These are phyloP conservation scores for Forbesichthys papilliferus DNA, from an alignment of 2,113 vertebrate species.

Conservation along the genomic window DNA sequence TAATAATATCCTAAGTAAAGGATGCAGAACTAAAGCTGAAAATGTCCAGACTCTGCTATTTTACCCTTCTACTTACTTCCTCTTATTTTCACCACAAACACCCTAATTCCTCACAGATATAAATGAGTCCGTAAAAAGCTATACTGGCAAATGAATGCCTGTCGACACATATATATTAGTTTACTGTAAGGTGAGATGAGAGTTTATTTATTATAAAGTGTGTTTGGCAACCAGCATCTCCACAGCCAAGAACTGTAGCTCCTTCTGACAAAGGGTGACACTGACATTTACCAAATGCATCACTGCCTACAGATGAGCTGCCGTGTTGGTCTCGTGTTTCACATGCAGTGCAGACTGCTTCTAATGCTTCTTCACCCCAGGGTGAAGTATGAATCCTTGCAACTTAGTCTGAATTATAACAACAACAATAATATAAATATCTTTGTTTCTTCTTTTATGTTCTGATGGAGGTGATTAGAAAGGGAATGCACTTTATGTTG, in stretches of 20 bases:
- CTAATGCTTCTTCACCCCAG: neutral
- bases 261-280: slow-evolving; percentile 27
- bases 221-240: neutral
- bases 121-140: slow-evolving; percentile 52
- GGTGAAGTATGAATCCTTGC: neutral
- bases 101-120: slow-evolving; percentile 9
- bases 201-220: slow-evolving; percentile 34
- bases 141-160: slow-evolving; percentile 59
- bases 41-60: slow-evolving; percentile 41
- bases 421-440: too few relatives aligned
- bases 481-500: too few relatives aligned
- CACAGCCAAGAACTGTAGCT: slow-evolving; percentile 36
- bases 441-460: too few relatives aligned
- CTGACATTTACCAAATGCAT: slow-evolving; percentile 21
- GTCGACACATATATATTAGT: slow-evolving; percentile 35
- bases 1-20: slow-evolving; percentile 41
- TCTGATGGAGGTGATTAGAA: too few relatives aligned
- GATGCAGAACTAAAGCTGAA: slow-evolving; percentile 40
- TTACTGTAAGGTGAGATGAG: slow-evolving; percentile 39
- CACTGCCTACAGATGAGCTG: neutral
- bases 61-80: slow-evolving; percentile 29
- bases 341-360: neutral
- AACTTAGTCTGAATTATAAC: neutral
- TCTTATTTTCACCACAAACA: slow-evolving; percentile 14
- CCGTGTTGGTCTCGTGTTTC: slow-evolving; percentile 2